Conservation (phyloP, 2,888 invertebrate species). For the Drosophila greeni region DNA sequence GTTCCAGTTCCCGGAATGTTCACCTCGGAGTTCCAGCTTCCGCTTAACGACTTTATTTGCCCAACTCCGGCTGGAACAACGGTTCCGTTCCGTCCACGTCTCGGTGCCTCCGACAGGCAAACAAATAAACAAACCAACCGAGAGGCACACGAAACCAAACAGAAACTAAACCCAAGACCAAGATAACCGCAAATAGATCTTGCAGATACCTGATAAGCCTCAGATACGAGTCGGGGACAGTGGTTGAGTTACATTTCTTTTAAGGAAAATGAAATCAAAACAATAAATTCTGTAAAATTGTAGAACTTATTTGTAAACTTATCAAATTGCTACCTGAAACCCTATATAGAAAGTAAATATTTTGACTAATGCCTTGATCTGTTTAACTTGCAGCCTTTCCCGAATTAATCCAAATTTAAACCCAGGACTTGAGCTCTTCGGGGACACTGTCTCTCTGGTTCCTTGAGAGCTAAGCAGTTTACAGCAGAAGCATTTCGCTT, state of each 20-base stretch:
- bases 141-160: constrained; percentile 51
- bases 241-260: constrained; percentile 4
- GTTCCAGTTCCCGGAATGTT: constrained; percentile 26
- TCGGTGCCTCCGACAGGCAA: constrained; percentile 33
- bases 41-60: constrained; percentile 69
- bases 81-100: constrained; percentile 11
- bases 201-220: constrained; percentile 58
- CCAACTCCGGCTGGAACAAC: constrained; percentile 51
- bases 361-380: constrained; percentile 10
- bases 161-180: constrained; percentile 50
- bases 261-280: neutral
- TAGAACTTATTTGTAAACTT: neutral
- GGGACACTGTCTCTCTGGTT: constrained; percentile 24
- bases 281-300: neutral
- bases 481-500: constrained; percentile 44
- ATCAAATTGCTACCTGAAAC: neutral
- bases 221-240: constrained; percentile 19
- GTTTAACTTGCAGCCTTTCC: constrained; percentile 7
- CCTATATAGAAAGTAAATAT: constrained; percentile 2
- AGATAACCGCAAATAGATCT: constrained; percentile 67
- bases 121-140: constrained; percentile 43
- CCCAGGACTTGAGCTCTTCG: constrained; percentile 8
- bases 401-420: constrained; percentile 19
- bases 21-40: constrained; percentile 29
- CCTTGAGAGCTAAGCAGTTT: constrained; percentile 34